Evolutionary conservation across 2,113 vertebrate species (phyloP).

Genomic region (Perognathus longimembris): DNA sequence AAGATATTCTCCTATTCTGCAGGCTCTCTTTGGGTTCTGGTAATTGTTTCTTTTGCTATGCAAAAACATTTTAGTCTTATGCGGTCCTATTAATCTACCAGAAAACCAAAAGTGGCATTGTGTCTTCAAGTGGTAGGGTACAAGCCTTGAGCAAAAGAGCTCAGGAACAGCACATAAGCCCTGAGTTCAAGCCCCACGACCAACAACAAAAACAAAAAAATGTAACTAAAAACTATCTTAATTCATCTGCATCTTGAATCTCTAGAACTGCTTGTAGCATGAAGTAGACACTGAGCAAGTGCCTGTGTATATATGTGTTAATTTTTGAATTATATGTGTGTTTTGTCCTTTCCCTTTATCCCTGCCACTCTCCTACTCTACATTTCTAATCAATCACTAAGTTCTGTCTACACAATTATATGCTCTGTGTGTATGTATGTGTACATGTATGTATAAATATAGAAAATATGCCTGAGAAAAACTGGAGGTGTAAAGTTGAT

Average conservation of each 20-base stretch:
- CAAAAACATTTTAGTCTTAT: no score
- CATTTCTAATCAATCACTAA: slow-evolving; percentile 24
- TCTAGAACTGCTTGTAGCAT: slow-evolving; percentile 27
- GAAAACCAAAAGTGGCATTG: no score
- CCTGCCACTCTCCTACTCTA: background rate
- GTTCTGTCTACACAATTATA: background rate
- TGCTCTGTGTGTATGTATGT: background rate
- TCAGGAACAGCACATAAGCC: no score
- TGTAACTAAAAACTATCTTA: background rate
- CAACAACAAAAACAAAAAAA: background rate
- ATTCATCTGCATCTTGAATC: slow-evolving; percentile 29
- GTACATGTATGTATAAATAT: background rate
- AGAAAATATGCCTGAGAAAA: slow-evolving; percentile 32
- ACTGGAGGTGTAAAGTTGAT: slow-evolving; percentile 24
- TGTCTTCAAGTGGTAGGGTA: no score
- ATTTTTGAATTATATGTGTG: background rate
- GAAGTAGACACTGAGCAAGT: slow-evolving; percentile 33
- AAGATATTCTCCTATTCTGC: no score
- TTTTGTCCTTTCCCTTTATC: slow-evolving; percentile 39
- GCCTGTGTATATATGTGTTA: background rate
- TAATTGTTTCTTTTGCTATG: no score
- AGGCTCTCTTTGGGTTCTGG: no score
- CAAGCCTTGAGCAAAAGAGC: no score
- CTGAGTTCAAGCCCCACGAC: background rate
- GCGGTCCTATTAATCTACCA: no score